These are phyloP conservation scores for Gymnothorax reevesii DNA, from an alignment of 2,797 vertebrate genomes.

Conservation along the genomic window DNA sequence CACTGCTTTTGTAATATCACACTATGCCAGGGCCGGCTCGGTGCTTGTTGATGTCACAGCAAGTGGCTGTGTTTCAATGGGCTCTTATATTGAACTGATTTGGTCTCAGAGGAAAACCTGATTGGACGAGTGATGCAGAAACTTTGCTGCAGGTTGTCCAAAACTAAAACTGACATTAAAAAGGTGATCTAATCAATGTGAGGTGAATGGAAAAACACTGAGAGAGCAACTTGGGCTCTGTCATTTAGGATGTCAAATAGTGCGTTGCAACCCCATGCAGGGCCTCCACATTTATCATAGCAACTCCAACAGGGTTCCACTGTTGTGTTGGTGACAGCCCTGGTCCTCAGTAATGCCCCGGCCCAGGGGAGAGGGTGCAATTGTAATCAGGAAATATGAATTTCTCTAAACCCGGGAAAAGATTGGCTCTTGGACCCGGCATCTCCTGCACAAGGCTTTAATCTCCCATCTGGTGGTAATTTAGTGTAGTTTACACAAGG, in stretches of 20 bases:
- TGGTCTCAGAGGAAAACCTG: slow-evolving; percentile 5
- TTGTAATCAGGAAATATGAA: slow-evolving; percentile 82
- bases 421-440: slow-evolving; percentile 67
- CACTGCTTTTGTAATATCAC: not conserved
- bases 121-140: not conserved
- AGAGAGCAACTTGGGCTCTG: not conserved
- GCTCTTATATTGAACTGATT: slow-evolving; percentile 6
- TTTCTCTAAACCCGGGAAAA: slow-evolving; percentile 70
- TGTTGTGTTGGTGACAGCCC: slow-evolving; percentile 56
- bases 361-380: slow-evolving; percentile 68
- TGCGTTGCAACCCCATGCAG: not conserved
- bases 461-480: slow-evolving; percentile 84
- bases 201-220: not conserved
- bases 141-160: not conserved
- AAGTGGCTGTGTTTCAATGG: not conserved
- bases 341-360: slow-evolving; percentile 62
- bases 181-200: not conserved
- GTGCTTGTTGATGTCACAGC: not conserved
- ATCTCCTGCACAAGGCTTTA: slow-evolving; percentile 72
- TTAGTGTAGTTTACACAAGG: slow-evolving; percentile 78
- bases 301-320: slow-evolving; percentile 30
- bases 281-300: not conserved
- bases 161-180: not conserved
- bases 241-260: not conserved
- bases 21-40: not conserved